Base-by-base conservation (phyloP, 1,140 invertebrate genomes). In the Sitophilus oryzae region DNA sequence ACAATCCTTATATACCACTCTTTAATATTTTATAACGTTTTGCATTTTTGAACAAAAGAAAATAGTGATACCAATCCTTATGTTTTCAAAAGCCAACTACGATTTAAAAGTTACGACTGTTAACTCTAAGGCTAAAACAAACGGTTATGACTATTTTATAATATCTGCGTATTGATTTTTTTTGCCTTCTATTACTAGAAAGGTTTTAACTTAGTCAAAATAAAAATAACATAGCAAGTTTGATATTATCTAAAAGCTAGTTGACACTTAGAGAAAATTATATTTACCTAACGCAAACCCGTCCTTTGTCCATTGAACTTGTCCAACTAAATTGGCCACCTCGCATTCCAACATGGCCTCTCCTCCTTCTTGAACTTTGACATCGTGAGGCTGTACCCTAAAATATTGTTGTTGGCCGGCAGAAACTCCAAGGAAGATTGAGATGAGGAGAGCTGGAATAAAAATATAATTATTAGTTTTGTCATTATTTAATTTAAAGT, bases 241-340 rank as follows among this genome's bases (percentile, higher is more conserved):
- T n/a, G n/a, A n/a, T n/a, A n/a, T n/a, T n/a, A n/a, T n/a, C 11
- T 30, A 6, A 30, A 30, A 30, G 5, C 25, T 30, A 30, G 25
- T 6, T 30, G 5, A 11, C 5, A 30, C 25, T 6, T 6, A 30
- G 5, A 40, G 38, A 6, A 15, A n/a, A 20, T 40, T 20, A 18
- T 25, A 21, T 78, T 82, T 76, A 87, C 93, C 92, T 60, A 94
- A 79, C 20, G 88, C 90, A 69, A 95, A 93, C 52, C 92, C 91
- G 74, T 95, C 91, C 72, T 94, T 94, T 41, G 89, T 89, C 93
- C 93, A 96, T 68, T 96, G 93, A 49, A 94, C 89, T 58, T 81
- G 80, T 11, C 93, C 93, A 14, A 81, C 84, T 63, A 88, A 76
- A 73, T 95, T 87, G 30, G 83, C 81, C 11, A 96, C 84, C 64